phyloP scores from a whole-genome alignment of 2,797 vertebrate genomes.

The Pangasius larnaudii region DNA sequence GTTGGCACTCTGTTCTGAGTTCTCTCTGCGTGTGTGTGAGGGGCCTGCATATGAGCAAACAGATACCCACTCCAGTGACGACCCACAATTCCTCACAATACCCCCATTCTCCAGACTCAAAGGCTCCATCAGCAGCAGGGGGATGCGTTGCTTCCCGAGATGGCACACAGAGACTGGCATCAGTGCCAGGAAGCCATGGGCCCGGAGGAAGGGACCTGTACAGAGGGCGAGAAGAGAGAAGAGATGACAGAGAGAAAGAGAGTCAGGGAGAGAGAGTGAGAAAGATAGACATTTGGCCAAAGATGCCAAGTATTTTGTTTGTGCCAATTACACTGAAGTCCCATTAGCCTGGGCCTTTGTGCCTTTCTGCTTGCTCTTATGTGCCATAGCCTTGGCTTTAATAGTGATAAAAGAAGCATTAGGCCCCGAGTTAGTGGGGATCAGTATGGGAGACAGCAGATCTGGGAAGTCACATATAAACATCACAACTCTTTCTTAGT shows the following conservation, averaged over 20 bases:
- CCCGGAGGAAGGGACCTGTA: slow-evolving; percentile 72
- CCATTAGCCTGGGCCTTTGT: slow-evolving; percentile 60
- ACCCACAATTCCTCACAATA: slow-evolving; percentile 72
- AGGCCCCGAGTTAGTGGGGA: slow-evolving; percentile 24
- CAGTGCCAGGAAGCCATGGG: slow-evolving; percentile 80
- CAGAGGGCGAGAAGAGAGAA: slow-evolving; percentile 49
- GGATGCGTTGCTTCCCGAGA: slow-evolving; percentile 79
- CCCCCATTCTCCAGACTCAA: slow-evolving; percentile 79
- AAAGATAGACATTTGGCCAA: slow-evolving; percentile 51
- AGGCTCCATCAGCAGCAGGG: slow-evolving; percentile 78
- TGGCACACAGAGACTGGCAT: slow-evolving; percentile 79
- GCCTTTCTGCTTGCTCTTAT: slow-evolving; percentile 50
- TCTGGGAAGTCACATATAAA: slow-evolving; percentile 11
- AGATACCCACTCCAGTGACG: slow-evolving; percentile 74
- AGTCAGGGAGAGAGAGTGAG: slow-evolving; percentile 48
- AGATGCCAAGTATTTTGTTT: slow-evolving; percentile 60
- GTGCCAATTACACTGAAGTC: slow-evolving; percentile 58
- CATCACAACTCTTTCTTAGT: slow-evolving; percentile 10
- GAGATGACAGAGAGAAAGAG: slow-evolving; percentile 61
- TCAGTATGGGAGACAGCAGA: slow-evolving; percentile 17
- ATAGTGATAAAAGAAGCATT: slow-evolving; percentile 43
- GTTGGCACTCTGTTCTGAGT: slow-evolving; percentile 79
- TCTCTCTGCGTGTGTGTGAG: slow-evolving; percentile 70
- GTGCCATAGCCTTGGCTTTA: slow-evolving; percentile 41
- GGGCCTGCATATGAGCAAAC: slow-evolving; percentile 79